phyloP scores from a whole-genome alignment of 2,797 vertebrate species.

The Cyprinella venusta region DNA sequence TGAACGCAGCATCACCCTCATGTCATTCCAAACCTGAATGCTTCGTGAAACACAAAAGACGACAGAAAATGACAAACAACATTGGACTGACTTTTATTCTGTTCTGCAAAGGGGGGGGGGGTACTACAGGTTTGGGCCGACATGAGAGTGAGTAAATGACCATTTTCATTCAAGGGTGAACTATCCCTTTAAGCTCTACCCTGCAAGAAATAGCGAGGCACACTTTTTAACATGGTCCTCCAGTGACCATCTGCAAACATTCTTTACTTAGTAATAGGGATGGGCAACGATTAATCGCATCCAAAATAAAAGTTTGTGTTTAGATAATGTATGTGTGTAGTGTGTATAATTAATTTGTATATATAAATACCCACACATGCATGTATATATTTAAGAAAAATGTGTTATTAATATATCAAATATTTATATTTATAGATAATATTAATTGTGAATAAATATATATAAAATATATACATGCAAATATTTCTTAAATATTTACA shows the following conservation, averaged over 20 bases:
- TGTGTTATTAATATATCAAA: too few species aligned
- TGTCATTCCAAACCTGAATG: background rate
- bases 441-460: too few species aligned
- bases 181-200: background rate
- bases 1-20: too few species aligned
- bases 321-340: too few species aligned
- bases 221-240: slow-evolving; percentile 34
- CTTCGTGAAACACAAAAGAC: background rate
- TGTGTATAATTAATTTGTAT: too few species aligned
- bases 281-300: too few species aligned
- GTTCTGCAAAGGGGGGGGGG: background rate
- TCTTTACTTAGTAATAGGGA: slow-evolving; percentile 35
- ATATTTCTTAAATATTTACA: too few species aligned
- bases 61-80: background rate
- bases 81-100: background rate
- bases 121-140: background rate
- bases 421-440: too few species aligned
- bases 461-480: too few species aligned
- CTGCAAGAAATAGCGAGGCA: background rate
- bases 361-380: too few species aligned
- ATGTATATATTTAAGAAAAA: too few species aligned
- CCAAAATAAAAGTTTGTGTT: too few species aligned
- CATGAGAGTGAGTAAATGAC: background rate
- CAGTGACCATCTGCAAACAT: slow-evolving; percentile 35
- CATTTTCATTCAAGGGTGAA: background rate